Evolutionary conservation across 2,888 invertebrate genomes (phyloP), one percentile per base, ranked within the genome.

Genomic region (Gryllus longicercus): DNA sequence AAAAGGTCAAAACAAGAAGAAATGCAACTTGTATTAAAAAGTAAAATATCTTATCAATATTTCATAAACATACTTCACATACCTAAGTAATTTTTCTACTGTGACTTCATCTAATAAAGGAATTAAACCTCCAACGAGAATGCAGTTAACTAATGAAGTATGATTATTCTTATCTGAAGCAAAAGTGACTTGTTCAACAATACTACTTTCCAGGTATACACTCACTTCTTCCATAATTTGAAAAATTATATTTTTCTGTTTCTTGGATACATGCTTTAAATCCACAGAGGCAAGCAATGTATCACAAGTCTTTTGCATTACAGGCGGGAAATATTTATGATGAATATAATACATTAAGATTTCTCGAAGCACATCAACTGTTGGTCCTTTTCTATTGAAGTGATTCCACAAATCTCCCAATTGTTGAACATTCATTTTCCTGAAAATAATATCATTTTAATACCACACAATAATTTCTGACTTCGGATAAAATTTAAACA

Each of bases 221-320:
- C 82, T 79, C n/a, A 81, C 75, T 76, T 82, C 82, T 74, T 82
- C 82, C n/a, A 82, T 76, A 18, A 82, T 79, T 50, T 82, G 82
- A 50, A 79, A 81, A 63, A 82, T 82, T 25, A 82, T 77, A 74
- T 78, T 80, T 80, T 82, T 82, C 75, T 81, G 79, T 77, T 82
- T 82, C 77, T 79, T 82, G 5, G 81, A 80, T 14, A 76, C 77
- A n/a, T 74, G 76, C 77, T 80, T 82, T 23, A 81, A 78, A 79
- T 80, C 79, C 75, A 76, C 81, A 11, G 82, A 80, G 50, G 76
- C 77, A 51, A 81, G 78, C 11, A 77, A 51, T 2, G 82, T 76
- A 74, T 78, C 78, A 63, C 63, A 63, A 18, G 63, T 18, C 14
- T 18, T 63, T 63, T 63, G 63, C 63, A 63, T 63, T n/a, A 63